A percentile compares a stretch with the other conserved stretches of the same genome.
Evolutionary conservation across 2,113 vertebrate species (phyloP).

Genomic region (Aleadryas rufinucha): DNA sequence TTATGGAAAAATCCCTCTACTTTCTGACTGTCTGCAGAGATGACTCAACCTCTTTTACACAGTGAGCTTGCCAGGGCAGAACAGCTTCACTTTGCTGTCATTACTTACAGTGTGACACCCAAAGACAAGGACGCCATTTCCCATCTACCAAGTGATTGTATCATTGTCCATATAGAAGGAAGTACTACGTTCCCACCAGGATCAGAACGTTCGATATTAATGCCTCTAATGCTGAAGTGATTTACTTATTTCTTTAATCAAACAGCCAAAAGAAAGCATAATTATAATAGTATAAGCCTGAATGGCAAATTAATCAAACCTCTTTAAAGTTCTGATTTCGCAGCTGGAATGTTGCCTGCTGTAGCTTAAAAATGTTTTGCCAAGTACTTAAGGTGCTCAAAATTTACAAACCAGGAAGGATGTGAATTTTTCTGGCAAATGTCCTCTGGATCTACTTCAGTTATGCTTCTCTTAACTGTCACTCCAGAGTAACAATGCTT

Average conservation of each 20-base stretch:
- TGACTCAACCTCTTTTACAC: neutral
- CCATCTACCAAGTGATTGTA: neutral
- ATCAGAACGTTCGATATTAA: neutral
- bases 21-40: neutral
- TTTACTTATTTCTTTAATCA: constrained; percentile 31
- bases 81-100: neutral
- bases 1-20: neutral
- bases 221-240: neutral
- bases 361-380: neutral
- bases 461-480: neutral
- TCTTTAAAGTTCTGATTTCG: constrained; percentile 24
- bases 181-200: neutral
- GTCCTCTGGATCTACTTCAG: neutral
- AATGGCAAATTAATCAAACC: constrained; percentile 35
- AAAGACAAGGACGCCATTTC: neutral
- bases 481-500: neutral
- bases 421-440: neutral
- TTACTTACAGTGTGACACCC: neutral
- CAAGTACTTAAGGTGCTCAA: neutral
- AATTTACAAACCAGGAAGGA: neutral
- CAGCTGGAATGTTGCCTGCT: neutral
- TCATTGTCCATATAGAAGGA: neutral
- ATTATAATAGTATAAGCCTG: neutral
- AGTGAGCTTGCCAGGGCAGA: neutral
- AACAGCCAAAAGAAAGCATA: constrained; percentile 3